A percentile compares a stretch with the other conserved stretches of the same genome.
These are phyloP conservation scores for Petrocephalus schoutedeni DNA, from an alignment of 2,797 vertebrate species.

Conservation along the genomic window DNA sequence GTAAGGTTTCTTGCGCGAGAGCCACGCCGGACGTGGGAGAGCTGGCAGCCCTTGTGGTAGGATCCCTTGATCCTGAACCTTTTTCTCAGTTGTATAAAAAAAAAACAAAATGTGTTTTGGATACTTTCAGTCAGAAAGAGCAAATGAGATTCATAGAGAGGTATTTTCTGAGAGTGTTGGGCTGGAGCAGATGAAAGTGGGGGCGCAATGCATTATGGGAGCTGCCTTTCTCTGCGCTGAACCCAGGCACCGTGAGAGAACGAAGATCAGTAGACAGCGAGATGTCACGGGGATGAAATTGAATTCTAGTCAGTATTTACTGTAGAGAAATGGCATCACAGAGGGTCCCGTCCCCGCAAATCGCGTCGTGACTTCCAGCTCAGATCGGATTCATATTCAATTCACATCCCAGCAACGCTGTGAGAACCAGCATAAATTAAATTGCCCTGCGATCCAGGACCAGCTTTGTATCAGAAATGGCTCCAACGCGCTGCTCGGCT, in stretches of 20 bases:
- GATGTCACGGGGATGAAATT: conserved; percentile 41
- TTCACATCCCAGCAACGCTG: conserved; percentile 47
- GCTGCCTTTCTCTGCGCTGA: conserved; percentile 31
- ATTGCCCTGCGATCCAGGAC: conserved; percentile 28
- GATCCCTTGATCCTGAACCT: conserved; percentile 56
- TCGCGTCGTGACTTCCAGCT: conserved; percentile 27
- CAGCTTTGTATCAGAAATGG: conserved; percentile 13
- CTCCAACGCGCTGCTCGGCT: background rate
- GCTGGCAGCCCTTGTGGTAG: conserved; percentile 32
- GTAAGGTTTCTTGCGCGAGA: too few relatives aligned
- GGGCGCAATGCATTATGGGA: conserved; percentile 35
- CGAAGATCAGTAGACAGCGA: conserved; percentile 44
- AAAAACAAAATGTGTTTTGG: conserved; percentile 17
- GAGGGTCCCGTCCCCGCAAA: background rate
- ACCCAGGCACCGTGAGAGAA: conserved; percentile 39
- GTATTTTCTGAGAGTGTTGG: conserved; percentile 11
- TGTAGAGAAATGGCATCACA: conserved; percentile 35
- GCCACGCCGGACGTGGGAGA: too few relatives aligned
- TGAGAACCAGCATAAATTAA: conserved; percentile 67
- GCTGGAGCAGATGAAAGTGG: conserved; percentile 21
- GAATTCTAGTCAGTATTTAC: conserved; percentile 50
- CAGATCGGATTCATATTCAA: conserved; percentile 49
- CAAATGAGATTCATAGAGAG: conserved; percentile 24
- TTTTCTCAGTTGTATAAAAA: conserved; percentile 45
- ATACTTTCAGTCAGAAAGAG: conserved; percentile 16